phyloP scores from a whole-genome alignment of 2,797 vertebrate genomes.

The Toxotes lorentzi region DNA sequence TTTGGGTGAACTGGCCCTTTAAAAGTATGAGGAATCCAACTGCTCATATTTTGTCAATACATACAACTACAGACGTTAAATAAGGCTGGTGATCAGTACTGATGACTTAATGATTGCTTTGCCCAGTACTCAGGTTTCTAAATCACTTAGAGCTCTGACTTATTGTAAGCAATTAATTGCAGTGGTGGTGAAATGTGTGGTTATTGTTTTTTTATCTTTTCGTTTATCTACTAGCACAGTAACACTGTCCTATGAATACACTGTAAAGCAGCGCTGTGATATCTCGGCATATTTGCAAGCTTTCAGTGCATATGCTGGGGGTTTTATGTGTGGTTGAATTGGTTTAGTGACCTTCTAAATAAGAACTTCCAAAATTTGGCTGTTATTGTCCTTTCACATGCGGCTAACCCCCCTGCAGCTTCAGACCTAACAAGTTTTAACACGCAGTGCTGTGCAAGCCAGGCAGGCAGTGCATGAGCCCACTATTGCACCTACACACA shows the following conservation, averaged over 20 bases:
- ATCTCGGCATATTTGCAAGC: not conserved
- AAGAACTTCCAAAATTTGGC: slow-evolving; percentile 36
- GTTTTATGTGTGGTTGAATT: not conserved
- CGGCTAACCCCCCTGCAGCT: slow-evolving; percentile 41
- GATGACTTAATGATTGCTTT: not conserved
- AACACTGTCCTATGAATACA: not conserved
- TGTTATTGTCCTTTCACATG: slow-evolving; percentile 23
- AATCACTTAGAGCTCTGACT: not conserved
- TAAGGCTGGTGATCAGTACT: not conserved
- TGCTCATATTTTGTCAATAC: not conserved
- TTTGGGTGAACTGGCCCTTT: not conserved
- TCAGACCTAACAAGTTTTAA: slow-evolving; percentile 21
- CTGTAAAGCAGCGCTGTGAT: not conserved
- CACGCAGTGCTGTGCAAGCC: slow-evolving; percentile 36
- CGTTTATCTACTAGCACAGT: not conserved
- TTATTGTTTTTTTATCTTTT: not conserved
- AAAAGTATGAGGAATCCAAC: not conserved
- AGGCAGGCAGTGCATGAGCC: slow-evolving; percentile 66
- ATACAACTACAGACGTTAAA: not conserved
- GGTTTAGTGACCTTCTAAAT: slow-evolving; percentile 14
- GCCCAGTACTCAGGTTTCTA: not conserved
- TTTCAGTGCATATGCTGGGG: not conserved
- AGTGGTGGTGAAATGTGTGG: not conserved
- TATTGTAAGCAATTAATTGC: not conserved
- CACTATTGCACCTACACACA: slow-evolving; percentile 20